These are phyloP conservation scores for Drosophila nr. perissopoda DNA, from an alignment of 2,888 invertebrate genomes.

Conservation along the genomic window DNA sequence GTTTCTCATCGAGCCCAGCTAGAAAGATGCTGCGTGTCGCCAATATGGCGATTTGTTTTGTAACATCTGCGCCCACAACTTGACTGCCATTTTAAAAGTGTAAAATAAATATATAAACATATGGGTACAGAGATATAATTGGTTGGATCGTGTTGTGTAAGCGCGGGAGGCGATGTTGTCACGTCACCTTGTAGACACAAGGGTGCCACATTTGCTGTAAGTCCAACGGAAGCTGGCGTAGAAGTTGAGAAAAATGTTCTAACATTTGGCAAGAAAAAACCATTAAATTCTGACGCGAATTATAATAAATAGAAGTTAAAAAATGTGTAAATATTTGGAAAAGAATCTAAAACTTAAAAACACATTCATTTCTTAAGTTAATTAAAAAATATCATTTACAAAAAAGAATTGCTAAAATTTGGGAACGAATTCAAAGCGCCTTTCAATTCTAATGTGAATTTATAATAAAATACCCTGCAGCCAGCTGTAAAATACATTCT, in stretches of 20 bases:
- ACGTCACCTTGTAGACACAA: conserved; percentile 15
- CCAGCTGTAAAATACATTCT: no score
- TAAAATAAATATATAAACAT: conserved; percentile 21
- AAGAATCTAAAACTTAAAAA: background rate
- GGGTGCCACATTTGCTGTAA: conserved; percentile 16
- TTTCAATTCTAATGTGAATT: no score
- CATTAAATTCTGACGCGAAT: background rate
- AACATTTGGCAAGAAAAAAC: background rate
- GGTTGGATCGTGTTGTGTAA: conserved; percentile 47
- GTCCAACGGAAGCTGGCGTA: conserved; percentile 6
- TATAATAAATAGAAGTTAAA: background rate
- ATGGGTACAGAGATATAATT: conserved; percentile 15
- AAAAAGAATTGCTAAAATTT: no score
- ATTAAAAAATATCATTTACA: no score
- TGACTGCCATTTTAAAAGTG: conserved; percentile 13
- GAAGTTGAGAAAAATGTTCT: background rate
- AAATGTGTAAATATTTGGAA: background rate
- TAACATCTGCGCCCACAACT: conserved; percentile 51
- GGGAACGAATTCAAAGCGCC: no score
- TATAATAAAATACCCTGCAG: no score
- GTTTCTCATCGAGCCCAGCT: background rate
- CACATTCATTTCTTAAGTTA: no score
- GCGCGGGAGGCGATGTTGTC: conserved; percentile 37
- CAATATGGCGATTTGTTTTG: conserved; percentile 40
- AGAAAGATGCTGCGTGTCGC: conserved; percentile 16